Conservation (phyloP, 2,888 invertebrate species). For the Agriopis leucophaearia region DNA sequence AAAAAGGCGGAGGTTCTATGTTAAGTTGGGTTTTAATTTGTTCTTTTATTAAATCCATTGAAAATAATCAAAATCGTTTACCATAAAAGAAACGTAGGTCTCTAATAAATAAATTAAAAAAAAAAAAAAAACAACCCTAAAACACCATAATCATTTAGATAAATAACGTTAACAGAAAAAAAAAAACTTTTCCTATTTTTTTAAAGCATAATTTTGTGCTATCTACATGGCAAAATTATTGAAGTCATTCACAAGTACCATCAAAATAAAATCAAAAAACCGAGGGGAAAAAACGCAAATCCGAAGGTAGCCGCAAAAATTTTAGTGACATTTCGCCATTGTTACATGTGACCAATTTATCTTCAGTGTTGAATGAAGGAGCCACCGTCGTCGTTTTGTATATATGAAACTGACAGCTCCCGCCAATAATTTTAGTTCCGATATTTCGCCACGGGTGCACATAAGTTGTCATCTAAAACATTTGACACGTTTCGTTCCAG, state of each 20-base stretch:
- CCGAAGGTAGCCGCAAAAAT: conserved; percentile 7
- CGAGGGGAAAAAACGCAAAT: background rate
- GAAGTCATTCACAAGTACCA: too few relatives aligned
- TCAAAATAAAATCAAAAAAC: background rate
- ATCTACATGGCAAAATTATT: too few relatives aligned
- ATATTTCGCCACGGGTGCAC: background rate
- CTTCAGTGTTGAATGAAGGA: background rate
- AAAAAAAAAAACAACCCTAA: too few relatives aligned
- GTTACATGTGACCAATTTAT: background rate
- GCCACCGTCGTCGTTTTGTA: background rate
- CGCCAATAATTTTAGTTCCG: background rate
- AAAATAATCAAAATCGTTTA: too few relatives aligned
- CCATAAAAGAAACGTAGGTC: too few relatives aligned
- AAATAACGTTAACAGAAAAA: too few relatives aligned
- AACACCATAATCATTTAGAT: too few relatives aligned
- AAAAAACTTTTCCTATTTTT: too few relatives aligned
- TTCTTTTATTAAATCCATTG: background rate
- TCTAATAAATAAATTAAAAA: too few relatives aligned
- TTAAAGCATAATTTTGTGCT: too few relatives aligned
- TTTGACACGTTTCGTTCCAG: conserved; percentile 9
- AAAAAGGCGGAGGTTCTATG: too few relatives aligned
- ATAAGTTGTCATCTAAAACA: background rate
- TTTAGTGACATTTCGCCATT: background rate
- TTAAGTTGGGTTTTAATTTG: too few relatives aligned
- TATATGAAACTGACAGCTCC: background rate